Percentiles rank a stretch among this genome's conserved stretches.
phyloP scores from a whole-genome alignment of 2,797 vertebrate genomes.

The Parauchenoglanis ngamensis region DNA sequence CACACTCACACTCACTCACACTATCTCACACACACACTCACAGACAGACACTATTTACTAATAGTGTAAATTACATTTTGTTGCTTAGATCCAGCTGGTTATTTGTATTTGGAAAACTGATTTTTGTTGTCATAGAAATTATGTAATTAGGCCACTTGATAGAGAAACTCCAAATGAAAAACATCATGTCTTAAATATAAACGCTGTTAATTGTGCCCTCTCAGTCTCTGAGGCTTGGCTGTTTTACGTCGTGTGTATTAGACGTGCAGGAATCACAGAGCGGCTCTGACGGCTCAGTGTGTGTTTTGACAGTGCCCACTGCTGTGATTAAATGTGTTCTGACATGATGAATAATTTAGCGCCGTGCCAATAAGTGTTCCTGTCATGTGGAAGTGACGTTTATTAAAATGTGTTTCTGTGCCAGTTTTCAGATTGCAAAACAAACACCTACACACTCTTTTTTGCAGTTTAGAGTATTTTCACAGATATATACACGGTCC shows the following conservation, averaged over 20 bases:
- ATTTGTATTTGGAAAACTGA: neutral
- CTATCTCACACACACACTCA: neutral
- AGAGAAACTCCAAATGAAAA: neutral
- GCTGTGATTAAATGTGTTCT: slow-evolving; percentile 54
- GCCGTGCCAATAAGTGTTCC: slow-evolving; percentile 44
- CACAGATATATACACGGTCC: neutral
- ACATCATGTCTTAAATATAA: neutral
- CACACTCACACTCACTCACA: too few species aligned
- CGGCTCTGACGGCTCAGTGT: neutral
- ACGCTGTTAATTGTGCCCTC: neutral
- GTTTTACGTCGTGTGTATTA: slow-evolving; percentile 19
- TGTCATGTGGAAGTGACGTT: slow-evolving; percentile 47
- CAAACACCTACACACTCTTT: neutral
- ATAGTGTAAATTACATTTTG: neutral
- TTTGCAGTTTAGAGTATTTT: neutral
- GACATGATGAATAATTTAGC: slow-evolving; percentile 57
- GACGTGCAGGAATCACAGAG: neutral
- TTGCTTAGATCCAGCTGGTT: neutral
- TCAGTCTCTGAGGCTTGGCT: neutral
- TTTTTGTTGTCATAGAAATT: slow-evolving; percentile 51
- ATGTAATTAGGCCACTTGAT: too few species aligned
- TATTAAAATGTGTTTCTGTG: neutral
- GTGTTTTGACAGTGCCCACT: slow-evolving; percentile 21
- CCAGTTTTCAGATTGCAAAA: slow-evolving; percentile 18
- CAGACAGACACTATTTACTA: neutral